Evolutionary conservation across 2,113 vertebrate species (phyloP).

Genomic region (Penelope pileata): DNA sequence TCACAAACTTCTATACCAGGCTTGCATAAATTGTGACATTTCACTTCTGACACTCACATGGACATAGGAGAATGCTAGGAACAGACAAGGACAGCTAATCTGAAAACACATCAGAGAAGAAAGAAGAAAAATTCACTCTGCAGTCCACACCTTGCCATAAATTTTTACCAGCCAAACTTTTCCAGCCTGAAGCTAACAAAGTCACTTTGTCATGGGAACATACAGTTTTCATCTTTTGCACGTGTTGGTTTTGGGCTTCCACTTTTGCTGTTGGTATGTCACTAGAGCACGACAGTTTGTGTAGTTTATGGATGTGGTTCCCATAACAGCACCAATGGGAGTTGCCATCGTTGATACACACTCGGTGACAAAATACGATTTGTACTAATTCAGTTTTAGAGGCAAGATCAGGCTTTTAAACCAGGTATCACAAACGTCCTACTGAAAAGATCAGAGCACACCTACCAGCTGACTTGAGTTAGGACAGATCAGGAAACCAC

Average conservation of each 20-base stretch:
- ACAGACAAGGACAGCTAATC: background rate
- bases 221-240: background rate
- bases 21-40: background rate
- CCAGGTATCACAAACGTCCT: background rate
- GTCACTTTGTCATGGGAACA: background rate
- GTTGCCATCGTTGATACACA: background rate
- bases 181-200: background rate
- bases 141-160: background rate
- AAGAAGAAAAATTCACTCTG: background rate
- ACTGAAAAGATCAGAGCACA: background rate
- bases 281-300: background rate
- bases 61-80: background rate
- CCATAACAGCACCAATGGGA: background rate
- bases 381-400: background rate
- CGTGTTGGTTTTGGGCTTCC: background rate
- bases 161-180: background rate
- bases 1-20: background rate
- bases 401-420: background rate
- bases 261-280: background rate
- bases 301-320: background rate
- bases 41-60: background rate
- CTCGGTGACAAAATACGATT: background rate
- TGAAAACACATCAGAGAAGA: background rate
- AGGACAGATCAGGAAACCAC: slow-evolving; percentile 28
- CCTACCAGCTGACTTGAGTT: background rate